Conservation (phyloP, 35 echinoderm and acorn worm species). For the Ophioderma brevispina region DNA sequence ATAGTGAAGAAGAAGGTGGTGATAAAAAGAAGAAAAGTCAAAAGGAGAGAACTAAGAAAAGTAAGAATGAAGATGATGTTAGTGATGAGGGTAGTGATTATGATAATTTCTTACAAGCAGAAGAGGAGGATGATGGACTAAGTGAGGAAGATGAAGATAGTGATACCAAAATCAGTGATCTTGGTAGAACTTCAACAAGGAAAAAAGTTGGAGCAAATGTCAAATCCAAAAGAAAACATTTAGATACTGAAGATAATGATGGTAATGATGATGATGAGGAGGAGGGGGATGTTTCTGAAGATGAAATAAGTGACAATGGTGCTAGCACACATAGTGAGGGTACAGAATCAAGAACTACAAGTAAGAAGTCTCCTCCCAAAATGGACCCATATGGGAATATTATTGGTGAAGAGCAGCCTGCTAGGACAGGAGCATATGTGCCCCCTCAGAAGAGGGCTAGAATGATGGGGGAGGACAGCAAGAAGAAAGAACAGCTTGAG, state of each 20-base stretch:
- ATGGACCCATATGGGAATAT: conserved; percentile 86
- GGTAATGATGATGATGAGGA: conserved; percentile 26
- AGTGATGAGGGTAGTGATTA: conserved; percentile 3
- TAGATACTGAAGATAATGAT: conserved; percentile 11
- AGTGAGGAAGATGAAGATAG: conserved; percentile 22
- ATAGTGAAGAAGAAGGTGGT: neutral
- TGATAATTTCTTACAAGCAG: too few relatives aligned
- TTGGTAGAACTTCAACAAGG: neutral
- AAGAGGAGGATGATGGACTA: conserved; percentile 38
- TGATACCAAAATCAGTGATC: neutral
- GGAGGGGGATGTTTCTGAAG: neutral
- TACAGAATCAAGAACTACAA: neutral
- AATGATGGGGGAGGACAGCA: conserved; percentile 74
- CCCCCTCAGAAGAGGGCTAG: conserved; percentile 91
- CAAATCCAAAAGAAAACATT: neutral
- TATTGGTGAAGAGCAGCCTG: conserved; percentile 16
- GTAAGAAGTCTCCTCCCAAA: conserved; percentile 1
- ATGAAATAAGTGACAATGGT: neutral
- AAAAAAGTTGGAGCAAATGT: neutral
- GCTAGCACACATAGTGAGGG: neutral
- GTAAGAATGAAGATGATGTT: too few relatives aligned
- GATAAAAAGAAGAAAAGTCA: too few relatives aligned
- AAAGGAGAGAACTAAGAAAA: too few relatives aligned
- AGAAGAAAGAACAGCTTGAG: conserved; percentile 74
- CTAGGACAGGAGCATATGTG: conserved; percentile 48